Evolutionary conservation across 1,140 invertebrate species (phyloP), one percentile per base, ranked within the genome.

Genomic region (Campodea augens): DNA sequence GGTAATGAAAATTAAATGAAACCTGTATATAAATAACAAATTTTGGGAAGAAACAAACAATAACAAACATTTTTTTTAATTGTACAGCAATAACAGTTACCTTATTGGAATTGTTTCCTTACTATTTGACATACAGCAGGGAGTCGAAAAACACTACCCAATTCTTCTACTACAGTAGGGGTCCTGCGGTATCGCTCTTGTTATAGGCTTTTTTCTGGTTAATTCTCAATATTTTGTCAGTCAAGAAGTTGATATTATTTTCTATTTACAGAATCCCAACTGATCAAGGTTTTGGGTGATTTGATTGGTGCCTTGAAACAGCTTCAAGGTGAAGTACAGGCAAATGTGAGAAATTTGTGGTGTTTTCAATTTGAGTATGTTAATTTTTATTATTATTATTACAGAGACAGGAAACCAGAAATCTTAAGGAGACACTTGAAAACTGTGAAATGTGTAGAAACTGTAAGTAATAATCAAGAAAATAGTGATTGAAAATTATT

Each of bases 371-470:
- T 18, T 36, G 12, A 27, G 23, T 23, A 38, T 47, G 19, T 47
- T 41, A 37, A 43, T 40, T 45, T 21, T 36, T 45, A 39, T 45
- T 38, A 41, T 43, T 52, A 44, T 45, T 32, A 44, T 62, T 64
- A 49, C 72, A 89, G 71, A 74, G 75, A 38, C 61, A 70, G 49
- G 80, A 81, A 56, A 80, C 81, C 12, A 67, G 76, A 44, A 61
- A 69, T 43, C 65, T 89, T 41, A 68, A 77, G 18, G 68, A 72
- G 46, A 63, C 83, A 20, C 63, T 90, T 29, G 77, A 82, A 58
- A 75, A 79, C 50, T 89, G 85, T 59, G 79, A 80, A 43, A 71
- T 75, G 49, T 82, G 81, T 49, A 60, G 61, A 55, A 55, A 58
- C 45, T 54, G 56, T 57, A 56, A 52, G 52, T 48, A 25, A 7